Evolutionary conservation across 2,113 vertebrate genomes (phyloP).

Genomic region (Neopipo cinnamomea): DNA sequence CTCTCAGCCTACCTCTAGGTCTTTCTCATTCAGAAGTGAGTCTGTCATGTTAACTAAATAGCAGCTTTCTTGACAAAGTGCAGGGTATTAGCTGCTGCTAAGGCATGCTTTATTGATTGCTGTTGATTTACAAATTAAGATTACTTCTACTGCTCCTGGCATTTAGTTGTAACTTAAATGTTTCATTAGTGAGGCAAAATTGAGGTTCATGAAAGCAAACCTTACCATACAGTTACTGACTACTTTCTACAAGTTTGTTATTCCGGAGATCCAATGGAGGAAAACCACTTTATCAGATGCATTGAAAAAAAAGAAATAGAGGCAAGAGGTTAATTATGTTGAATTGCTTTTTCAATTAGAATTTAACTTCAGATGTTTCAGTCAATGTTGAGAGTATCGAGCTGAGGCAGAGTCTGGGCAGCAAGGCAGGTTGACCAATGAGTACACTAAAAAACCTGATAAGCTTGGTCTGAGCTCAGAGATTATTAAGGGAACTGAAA

Average conservation of each 20-base stretch:
- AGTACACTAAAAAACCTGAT: not conserved
- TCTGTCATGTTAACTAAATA: not conserved
- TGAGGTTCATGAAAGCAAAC: not conserved
- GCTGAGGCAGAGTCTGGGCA: conserved; percentile 3
- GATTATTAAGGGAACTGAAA: not conserved
- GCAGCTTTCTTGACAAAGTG: not conserved
- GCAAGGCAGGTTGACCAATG: conserved; percentile 3
- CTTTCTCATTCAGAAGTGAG: not conserved
- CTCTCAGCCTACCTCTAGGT: not conserved
- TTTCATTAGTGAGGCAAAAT: conserved; percentile 24
- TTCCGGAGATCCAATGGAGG: not conserved
- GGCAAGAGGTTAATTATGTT: conserved; percentile 9
- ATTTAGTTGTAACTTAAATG: not conserved
- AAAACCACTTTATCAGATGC: not conserved
- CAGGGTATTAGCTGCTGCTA: not conserved
- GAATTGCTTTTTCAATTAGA: conserved; percentile 29
- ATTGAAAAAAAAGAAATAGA: not conserved
- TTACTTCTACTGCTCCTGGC: not conserved
- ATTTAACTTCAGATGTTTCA: conserved; percentile 12
- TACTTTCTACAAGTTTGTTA: conserved; percentile 6
- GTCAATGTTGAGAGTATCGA: not conserved
- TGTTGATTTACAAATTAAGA: conserved; percentile 8
- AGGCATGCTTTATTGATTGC: not conserved
- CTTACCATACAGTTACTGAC: not conserved
- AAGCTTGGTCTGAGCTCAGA: not conserved